A percentile compares a stretch with the other conserved stretches of the same genome.
Conservation (phyloP, 2,113 vertebrate species). For the Mastomys natalensis region DNA sequence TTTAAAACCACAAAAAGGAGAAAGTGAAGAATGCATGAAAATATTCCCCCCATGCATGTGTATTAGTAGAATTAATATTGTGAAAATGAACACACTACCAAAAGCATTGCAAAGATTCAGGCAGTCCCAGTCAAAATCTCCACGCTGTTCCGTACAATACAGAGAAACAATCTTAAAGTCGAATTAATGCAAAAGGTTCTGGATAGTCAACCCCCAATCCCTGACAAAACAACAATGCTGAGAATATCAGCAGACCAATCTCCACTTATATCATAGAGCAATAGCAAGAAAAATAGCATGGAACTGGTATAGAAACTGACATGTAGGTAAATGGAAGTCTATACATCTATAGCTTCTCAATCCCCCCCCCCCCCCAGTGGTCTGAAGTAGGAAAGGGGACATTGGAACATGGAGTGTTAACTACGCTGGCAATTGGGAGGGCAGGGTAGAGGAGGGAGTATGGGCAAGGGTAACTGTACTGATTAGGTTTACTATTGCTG, state of each 20-base stretch:
- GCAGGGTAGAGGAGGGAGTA: too few relatives aligned
- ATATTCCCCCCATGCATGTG: too few relatives aligned
- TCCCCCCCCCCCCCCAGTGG: rapidly evolving
- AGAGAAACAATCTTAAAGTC: neutral
- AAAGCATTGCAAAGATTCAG: too few relatives aligned
- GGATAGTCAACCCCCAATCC: neutral
- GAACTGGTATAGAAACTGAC: neutral
- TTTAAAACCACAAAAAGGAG: neutral
- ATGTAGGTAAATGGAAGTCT: neutral
- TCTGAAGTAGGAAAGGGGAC: too few relatives aligned
- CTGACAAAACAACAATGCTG: neutral
- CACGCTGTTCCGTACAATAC: neutral
- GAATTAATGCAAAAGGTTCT: neutral
- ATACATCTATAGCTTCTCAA: neutral
- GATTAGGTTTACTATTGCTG: neutral
- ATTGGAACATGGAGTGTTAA: neutral
- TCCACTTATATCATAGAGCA: neutral
- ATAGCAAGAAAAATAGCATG: neutral
- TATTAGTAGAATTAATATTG: neutral
- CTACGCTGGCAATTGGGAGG: neutral
- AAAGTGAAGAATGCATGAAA: neutral
- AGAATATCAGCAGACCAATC: neutral
- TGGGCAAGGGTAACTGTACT: neutral
- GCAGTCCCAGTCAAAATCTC: too few relatives aligned
- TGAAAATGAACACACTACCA: neutral